phyloP scores from a whole-genome alignment of 2,113 vertebrate genomes.

The Ochotona curzoniae region DNA sequence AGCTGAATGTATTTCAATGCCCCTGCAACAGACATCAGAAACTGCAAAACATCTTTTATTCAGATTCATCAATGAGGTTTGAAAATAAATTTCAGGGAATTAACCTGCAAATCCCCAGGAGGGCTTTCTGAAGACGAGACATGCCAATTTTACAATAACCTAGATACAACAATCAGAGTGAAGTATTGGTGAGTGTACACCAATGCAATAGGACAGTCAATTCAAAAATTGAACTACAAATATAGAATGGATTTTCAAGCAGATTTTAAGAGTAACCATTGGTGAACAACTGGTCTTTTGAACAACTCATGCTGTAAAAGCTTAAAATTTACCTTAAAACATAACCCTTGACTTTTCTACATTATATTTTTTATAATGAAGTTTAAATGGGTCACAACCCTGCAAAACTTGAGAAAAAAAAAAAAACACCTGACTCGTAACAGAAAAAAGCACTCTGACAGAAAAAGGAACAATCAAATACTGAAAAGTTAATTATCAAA shows the following conservation, averaged over 20 bases:
- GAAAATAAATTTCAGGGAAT: not conserved
- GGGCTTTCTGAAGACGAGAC: not conserved
- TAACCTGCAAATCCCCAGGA: not conserved
- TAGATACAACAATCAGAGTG: not conserved
- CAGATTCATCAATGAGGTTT: not conserved
- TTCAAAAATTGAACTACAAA: not conserved
- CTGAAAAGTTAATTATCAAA: slow-evolving; percentile 5
- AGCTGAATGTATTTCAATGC: not conserved
- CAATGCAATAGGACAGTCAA: not conserved
- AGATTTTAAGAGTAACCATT: not conserved
- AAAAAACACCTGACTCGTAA: no score
- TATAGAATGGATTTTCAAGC: not conserved
- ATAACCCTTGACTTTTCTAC: not conserved
- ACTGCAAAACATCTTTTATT: not conserved
- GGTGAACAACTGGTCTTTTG: not conserved
- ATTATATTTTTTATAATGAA: not conserved
- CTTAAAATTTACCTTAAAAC: not conserved
- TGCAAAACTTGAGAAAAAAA: not conserved
- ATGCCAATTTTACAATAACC: not conserved
- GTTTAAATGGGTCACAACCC: not conserved
- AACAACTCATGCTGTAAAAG: not conserved
- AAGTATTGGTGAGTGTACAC: not conserved
- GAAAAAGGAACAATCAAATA: not conserved
- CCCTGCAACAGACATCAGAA: not conserved
- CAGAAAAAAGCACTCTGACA: not conserved